Percentiles rank a stretch among this genome's conserved stretches.
Evolutionary conservation across 2,888 invertebrate species (phyloP).

Genomic region (Andrena minutula): DNA sequence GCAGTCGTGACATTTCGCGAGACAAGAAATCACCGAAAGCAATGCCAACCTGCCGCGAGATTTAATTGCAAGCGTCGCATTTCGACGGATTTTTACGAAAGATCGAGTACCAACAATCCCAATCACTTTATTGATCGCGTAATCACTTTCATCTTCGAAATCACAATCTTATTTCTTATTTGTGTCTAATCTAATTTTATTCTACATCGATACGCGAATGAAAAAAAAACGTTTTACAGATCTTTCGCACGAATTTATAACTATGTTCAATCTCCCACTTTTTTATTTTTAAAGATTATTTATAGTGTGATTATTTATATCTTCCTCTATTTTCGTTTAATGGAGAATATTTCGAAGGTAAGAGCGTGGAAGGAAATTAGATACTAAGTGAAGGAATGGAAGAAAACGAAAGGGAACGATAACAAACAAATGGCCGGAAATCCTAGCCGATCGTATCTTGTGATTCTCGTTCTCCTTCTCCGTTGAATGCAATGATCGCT

Average conservation of each 20-base stretch:
- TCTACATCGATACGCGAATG: too few relatives aligned
- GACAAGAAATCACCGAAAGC: constrained; percentile 2
- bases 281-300: too few relatives aligned
- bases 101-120: background rate
- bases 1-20: background rate
- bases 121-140: constrained; percentile 4
- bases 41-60: background rate
- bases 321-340: too few relatives aligned
- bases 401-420: constrained; percentile 37
- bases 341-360: too few relatives aligned
- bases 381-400: background rate
- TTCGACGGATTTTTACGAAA: background rate
- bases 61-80: constrained; percentile 1
- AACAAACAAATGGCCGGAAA: constrained; percentile 73
- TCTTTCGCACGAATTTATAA: background rate
- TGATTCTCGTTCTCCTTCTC: constrained; percentile 67
- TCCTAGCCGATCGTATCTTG: constrained; percentile 75
- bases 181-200: too few relatives aligned
- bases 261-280: too few relatives aligned
- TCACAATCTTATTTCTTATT: background rate
- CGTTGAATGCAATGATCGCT: constrained; percentile 75
- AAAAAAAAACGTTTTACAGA: too few relatives aligned
- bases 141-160: background rate
- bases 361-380: too few relatives aligned
- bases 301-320: too few relatives aligned